phyloP scores from a whole-genome alignment of 2,113 vertebrate genomes.

The Chamaetylas fuelleborni region DNA sequence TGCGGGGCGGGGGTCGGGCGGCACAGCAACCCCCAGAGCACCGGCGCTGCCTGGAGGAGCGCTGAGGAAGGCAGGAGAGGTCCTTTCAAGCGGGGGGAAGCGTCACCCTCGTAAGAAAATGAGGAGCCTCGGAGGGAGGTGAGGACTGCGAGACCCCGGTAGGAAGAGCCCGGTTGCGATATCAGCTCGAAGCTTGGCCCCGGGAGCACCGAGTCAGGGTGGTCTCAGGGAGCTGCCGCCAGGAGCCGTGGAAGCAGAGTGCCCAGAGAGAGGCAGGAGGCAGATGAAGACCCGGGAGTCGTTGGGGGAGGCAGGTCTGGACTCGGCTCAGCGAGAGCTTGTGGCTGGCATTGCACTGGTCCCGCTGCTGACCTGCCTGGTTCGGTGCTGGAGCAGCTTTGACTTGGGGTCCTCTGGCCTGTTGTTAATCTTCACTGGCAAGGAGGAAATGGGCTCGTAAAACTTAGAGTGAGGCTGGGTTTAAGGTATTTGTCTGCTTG shows the following conservation, averaged over 20 bases:
- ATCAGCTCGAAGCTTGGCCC: fast-evolving
- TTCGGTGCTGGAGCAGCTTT: background rate
- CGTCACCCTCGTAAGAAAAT: background rate
- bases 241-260: background rate
- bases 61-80: background rate
- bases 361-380: fast-evolving
- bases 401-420: background rate
- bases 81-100: background rate
- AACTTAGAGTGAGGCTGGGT: background rate
- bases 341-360: fast-evolving
- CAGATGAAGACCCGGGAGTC: background rate
- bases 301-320: fast-evolving
- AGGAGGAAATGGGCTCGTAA: background rate
- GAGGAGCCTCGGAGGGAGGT: background rate
- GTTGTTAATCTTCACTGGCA: background rate
- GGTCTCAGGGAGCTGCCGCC: background rate
- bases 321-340: fast-evolving
- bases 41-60: background rate
- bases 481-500: background rate
- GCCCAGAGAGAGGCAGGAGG: no score
- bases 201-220: fast-evolving
- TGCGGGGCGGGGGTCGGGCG: background rate
- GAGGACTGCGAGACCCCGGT: background rate
- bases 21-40: background rate
- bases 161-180: fast-evolving